These are phyloP conservation scores for Dromiciops gliroides DNA, from an alignment of 2,113 vertebrate genomes.

Conservation along the genomic window DNA sequence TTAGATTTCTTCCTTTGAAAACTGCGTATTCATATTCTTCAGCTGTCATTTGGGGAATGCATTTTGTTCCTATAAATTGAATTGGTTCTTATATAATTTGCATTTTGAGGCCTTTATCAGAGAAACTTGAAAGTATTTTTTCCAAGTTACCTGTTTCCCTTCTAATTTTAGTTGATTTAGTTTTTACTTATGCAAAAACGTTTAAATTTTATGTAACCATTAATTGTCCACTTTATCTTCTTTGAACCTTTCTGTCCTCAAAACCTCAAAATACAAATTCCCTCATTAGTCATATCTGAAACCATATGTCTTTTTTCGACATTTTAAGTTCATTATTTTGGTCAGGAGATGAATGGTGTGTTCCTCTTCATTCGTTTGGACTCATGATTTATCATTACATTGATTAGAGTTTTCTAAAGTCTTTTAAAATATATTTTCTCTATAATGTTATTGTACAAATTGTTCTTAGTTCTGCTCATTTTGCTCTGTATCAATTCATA, in stretches of 20 bases:
- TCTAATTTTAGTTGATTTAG: neutral
- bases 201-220: neutral
- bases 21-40: neutral
- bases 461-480: neutral
- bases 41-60: neutral
- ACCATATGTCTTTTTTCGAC: neutral
- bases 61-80: neutral
- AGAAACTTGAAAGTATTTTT: neutral
- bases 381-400: neutral
- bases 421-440: neutral
- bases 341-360: neutral
- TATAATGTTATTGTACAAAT: neutral
- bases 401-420: neutral
- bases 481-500: neutral
- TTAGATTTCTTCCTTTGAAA: neutral
- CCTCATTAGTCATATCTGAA: neutral
- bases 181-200: neutral
- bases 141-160: neutral
- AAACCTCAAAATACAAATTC: neutral
- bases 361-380: neutral
- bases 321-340: neutral
- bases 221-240: neutral
- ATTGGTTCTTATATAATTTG: neutral
- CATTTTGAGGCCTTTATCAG: neutral
- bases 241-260: neutral